Evolutionary conservation across 2,888 invertebrate genomes (phyloP).

Genomic region (Ommatoiulus sabulosus): DNA sequence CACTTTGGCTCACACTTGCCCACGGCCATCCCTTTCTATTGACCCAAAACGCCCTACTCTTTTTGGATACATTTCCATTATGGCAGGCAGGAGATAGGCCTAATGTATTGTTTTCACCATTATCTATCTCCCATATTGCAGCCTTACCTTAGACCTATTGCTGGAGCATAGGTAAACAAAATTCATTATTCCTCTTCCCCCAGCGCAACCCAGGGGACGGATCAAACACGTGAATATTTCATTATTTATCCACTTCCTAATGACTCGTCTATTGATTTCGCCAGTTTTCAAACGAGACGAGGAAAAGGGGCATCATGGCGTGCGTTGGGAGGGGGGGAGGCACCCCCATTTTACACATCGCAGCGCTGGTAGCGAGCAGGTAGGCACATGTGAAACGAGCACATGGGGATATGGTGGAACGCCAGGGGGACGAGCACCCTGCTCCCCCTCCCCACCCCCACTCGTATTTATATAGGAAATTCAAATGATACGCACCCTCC

Average conservation of each 20-base stretch:
- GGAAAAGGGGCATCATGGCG: constrained; percentile 34
- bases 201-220: constrained; percentile 48
- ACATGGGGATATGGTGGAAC: not conserved
- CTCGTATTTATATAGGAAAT: not conserved
- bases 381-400: constrained; percentile 45
- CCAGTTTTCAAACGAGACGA: constrained; percentile 47
- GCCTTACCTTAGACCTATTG: constrained; percentile 46
- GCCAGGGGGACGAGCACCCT: not conserved
- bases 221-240: constrained; percentile 48
- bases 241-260: constrained; percentile 48
- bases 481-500: constrained; percentile 35
- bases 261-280: constrained; percentile 48
- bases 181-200: constrained; percentile 48
- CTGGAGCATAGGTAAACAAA: constrained; percentile 45
- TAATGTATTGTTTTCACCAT: constrained; percentile 38
- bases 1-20: constrained; percentile 47
- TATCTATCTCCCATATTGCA: constrained; percentile 29
- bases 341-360: constrained; percentile 37
- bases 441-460: not conserved
- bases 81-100: constrained; percentile 23
- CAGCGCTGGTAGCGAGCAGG: constrained; percentile 26
- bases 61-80: constrained; percentile 46
- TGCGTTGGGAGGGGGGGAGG: not conserved
- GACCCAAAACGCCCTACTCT: constrained; percentile 44
- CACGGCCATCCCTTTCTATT: constrained; percentile 42